Percentiles rank a stretch among this genome's conserved stretches.
phyloP scores from a whole-genome alignment of 2,888 invertebrate genomes.

The Tetheella fluctuosa region DNA sequence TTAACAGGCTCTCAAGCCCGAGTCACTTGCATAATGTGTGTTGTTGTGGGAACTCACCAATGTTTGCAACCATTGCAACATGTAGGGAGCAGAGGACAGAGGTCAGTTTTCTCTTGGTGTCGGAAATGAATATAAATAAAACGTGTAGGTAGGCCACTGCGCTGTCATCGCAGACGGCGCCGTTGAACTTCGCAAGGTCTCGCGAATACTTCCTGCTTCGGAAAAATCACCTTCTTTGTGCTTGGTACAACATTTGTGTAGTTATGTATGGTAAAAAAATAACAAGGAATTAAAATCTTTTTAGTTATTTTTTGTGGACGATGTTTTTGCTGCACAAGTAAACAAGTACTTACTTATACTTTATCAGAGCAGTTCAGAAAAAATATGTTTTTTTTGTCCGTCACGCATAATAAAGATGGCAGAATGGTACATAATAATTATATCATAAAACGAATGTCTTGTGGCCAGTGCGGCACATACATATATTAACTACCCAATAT shows the following conservation, averaged over 20 bases:
- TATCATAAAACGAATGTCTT: too few species aligned
- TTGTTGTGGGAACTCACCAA: conserved; percentile 31
- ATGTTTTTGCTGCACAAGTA: not conserved
- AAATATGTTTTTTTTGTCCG: not conserved
- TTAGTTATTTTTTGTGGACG: not conserved
- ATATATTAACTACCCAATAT: too few species aligned
- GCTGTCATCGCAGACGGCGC: conserved; percentile 43
- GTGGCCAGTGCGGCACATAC: too few species aligned
- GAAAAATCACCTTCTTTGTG: conserved; percentile 44
- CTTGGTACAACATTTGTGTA: conserved; percentile 13
- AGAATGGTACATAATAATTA: too few species aligned
- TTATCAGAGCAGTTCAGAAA: not conserved
- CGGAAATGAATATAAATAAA: conserved; percentile 59
- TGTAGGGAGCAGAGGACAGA: conserved; percentile 53
- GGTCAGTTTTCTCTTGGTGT: conserved; percentile 67
- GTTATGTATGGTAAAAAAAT: not conserved
- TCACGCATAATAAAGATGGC: not conserved
- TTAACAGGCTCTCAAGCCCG: conserved; percentile 20
- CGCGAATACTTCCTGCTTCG: conserved; percentile 61
- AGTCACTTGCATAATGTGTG: conserved; percentile 48
- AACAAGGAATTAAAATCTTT: not conserved
- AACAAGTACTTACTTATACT: not conserved
- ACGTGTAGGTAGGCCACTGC: conserved; percentile 44
- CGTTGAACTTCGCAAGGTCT: conserved; percentile 74
- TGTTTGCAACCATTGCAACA: conserved; percentile 42